Evolutionary conservation across 2,797 vertebrate genomes (phyloP).

Genomic region (Neoniphon sammara): DNA sequence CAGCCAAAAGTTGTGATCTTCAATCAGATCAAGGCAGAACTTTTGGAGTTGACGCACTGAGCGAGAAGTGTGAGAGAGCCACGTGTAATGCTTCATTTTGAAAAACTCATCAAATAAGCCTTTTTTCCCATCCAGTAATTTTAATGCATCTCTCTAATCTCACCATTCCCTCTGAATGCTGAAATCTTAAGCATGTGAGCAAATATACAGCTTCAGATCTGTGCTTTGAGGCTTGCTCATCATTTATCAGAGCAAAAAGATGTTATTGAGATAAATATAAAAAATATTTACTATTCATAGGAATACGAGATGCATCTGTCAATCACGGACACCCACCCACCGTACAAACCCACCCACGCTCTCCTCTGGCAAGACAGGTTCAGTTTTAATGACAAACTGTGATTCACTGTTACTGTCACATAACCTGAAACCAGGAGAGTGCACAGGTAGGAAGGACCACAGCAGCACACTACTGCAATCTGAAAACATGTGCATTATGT

Average conservation of each 20-base stretch:
- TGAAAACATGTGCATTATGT: not conserved
- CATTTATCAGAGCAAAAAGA: conserved; percentile 26
- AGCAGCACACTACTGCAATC: conserved; percentile 5
- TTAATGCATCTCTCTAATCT: conserved; percentile 10
- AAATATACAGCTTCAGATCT: conserved; percentile 9
- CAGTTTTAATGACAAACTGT: conserved; percentile 51
- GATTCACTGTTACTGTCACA: conserved; percentile 15
- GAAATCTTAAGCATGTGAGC: conserved; percentile 1
- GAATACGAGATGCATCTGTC: conserved; percentile 34
- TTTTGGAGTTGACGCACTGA: conserved; percentile 28
- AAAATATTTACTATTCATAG: conserved; percentile 42
- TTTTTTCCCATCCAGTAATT: conserved; percentile 2
- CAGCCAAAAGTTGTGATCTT: conserved; percentile 50
- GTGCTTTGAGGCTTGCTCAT: conserved; percentile 8
- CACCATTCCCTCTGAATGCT: conserved; percentile 4
- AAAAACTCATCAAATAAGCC: conserved; percentile 25
- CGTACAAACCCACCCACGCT: conserved; percentile 24
- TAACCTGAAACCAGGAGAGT: not conserved
- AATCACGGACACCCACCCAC: conserved; percentile 39
- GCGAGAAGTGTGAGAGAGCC: conserved; percentile 33
- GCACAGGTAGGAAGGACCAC: not conserved
- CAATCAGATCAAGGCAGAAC: conserved; percentile 36
- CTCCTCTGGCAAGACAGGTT: conserved; percentile 33
- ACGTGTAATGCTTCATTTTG: conserved; percentile 26
- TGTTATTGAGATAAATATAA: conserved; percentile 33